Evolutionary conservation across 1,140 invertebrate species (phyloP), one percentile per base, ranked within the genome.

Genomic region (Sycobia sp.): DNA sequence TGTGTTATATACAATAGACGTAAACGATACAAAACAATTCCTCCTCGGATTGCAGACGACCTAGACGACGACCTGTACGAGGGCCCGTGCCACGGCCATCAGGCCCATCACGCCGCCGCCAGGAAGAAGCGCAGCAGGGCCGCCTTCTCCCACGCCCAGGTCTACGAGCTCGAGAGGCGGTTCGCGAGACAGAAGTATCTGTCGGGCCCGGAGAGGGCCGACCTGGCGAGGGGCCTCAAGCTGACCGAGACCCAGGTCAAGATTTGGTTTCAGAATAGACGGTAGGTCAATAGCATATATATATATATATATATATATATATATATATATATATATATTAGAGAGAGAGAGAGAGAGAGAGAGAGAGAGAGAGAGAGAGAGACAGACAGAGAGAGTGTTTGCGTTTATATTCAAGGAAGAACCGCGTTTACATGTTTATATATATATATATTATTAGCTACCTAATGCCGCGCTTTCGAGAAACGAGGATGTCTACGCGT

Each of bases 151-250:
- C 96, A 98, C 78, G 93, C 94, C 25, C 91, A 96, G 82, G 94
- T 93, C 3, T 96, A 94, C 78, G 94, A 98, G 76, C 81, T 99
- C 46, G 96, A 98, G 76, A 85, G 94, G 65, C 84, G 95, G 67
- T 99, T 99, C 81, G 93, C 91, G 60, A 93, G 95, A 70, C 96
- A 98, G 76, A 86, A 95, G 58, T 98, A 98, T 77, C 84, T 99
- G 0, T 97, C 95, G 4, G 95, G 96, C 0, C 94, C 96, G 0
- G 96, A 98, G 82, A 83, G 96, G 69, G 92, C 95, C 0, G 96
- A 98, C 76, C 81, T 98, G 51, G 96, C 96, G 0, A 89, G 92
- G 61, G 90, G 88, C 1, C 78, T 96, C 1, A 94, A 95, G 72
- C 83, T 97, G 1, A 96, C 94, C 0, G 94, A 97, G 77, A 96